Evolutionary conservation across 2,113 vertebrate genomes (phyloP).

Genomic region (Centropus unirufus): DNA sequence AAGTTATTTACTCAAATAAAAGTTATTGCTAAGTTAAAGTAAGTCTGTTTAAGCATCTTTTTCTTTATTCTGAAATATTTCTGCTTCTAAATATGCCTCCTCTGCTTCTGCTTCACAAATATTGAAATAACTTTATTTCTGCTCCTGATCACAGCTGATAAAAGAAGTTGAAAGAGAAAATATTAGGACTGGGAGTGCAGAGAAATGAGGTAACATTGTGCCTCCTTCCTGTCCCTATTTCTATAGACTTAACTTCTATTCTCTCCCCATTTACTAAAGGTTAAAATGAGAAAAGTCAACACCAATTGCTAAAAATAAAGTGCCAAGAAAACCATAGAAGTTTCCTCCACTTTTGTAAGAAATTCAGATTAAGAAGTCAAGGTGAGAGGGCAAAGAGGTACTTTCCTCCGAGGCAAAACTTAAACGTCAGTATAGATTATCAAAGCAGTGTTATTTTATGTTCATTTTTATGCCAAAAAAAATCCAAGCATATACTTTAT

Average conservation of each 20-base stretch:
- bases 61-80: background rate
- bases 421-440: slow-evolving; percentile 52
- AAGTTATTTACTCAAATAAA: background rate
- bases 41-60: background rate
- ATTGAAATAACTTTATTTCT: background rate
- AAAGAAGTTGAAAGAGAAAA: background rate
- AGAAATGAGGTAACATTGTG: background rate
- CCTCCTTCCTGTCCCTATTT: background rate
- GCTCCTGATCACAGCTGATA: background rate
- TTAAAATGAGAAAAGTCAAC: slow-evolving; percentile 14
- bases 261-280: background rate
- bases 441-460: background rate
- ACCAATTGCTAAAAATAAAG: background rate
- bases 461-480: slow-evolving; percentile 15
- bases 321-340: background rate
- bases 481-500: slow-evolving; percentile 1
- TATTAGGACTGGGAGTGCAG: background rate
- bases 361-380: slow-evolving; percentile 8
- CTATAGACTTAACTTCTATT: background rate
- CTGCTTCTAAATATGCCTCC: background rate
- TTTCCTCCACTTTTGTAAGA: background rate
- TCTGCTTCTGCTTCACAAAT: background rate
- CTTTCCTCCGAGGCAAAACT: slow-evolving; percentile 21
- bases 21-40: background rate
- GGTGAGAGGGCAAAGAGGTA: background rate